Evolutionary conservation across 2,888 invertebrate genomes (phyloP), one percentile per base, ranked within the genome.

Genomic region (Trichacis sp.): DNA sequence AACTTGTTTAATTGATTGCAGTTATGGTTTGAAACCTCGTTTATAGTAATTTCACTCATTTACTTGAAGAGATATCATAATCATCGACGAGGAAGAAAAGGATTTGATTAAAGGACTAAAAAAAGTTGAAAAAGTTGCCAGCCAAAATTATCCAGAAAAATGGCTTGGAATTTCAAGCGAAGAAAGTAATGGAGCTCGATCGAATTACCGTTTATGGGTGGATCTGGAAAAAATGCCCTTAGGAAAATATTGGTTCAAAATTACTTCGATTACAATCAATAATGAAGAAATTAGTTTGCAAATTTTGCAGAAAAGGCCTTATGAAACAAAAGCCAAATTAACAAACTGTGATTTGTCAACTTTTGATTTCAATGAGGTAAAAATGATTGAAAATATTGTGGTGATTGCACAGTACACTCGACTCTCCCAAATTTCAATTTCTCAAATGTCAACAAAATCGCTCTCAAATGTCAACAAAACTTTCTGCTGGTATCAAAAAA

Each of bases 231-330:
- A 71, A 51, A 52, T 77, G 29, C 71, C 76, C 24, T 57, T 80
- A 14, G 80, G 79, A 9, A 77, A 69, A 60, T 76, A 80, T 55
- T 77, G 80, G 79, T 79, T 79, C 30, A 75, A 76, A 73, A 68
- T 79, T 19, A 57, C 57, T 50, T 74, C 75, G 2, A 54, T 80
- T 1, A 71, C 63, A 49, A 68, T 75, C 19, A 58, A 68, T 38
- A 63, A 66, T 2, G 52, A 62, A 12, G 74, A 75, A 55, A 65
- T 77, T 43, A 62, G 70, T 19, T 38, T 79, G 17, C 64, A 73
- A 68, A n/a, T n/a, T n/a, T 20, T 79, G 45, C 72, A 76, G 59
- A 59, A 69, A 40, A 71, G 73, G 50, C 60, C 69, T 29, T 77
- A 64, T 52, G 55, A 68, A 48, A 30, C 64, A 63, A 57, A 54